Evolutionary conservation across 2,113 vertebrate genomes (phyloP).

Genomic region (Tragelaphus scriptus): DNA sequence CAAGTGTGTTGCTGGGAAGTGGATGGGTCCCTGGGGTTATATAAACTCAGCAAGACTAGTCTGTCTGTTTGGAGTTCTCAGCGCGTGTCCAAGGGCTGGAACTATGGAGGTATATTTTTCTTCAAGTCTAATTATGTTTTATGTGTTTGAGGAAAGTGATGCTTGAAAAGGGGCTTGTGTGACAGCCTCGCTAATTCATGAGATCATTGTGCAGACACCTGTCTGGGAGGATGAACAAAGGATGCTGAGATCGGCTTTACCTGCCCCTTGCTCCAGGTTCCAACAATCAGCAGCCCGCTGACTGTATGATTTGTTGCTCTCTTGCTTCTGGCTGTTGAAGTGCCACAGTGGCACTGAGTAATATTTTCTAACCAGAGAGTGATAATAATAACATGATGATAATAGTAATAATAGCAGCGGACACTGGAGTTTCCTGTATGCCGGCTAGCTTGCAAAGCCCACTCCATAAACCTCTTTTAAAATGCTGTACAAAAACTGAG

Average conservation of each 20-base stretch:
- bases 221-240: not conserved
- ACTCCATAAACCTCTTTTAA: not conserved
- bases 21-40: not conserved
- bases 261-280: not conserved
- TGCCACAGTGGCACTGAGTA: not conserved
- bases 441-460: not conserved
- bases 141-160: not conserved
- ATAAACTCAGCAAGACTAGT: not conserved
- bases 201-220: not conserved
- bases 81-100: not conserved
- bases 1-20: not conserved
- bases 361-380: not conserved
- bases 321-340: not conserved
- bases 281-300: not conserved
- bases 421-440: not conserved
- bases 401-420: not conserved
- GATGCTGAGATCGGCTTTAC: not conserved
- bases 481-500: not conserved
- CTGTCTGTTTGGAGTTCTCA: not conserved
- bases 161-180: not conserved
- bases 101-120: not conserved
- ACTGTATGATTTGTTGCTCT: not conserved
- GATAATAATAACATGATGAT: not conserved
- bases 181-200: not conserved
- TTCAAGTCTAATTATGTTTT: not conserved